Evolutionary conservation across 2,113 vertebrate genomes (phyloP), one percentile per base, ranked within the genome.

Genomic region (Psittacula cyanocephala): DNA sequence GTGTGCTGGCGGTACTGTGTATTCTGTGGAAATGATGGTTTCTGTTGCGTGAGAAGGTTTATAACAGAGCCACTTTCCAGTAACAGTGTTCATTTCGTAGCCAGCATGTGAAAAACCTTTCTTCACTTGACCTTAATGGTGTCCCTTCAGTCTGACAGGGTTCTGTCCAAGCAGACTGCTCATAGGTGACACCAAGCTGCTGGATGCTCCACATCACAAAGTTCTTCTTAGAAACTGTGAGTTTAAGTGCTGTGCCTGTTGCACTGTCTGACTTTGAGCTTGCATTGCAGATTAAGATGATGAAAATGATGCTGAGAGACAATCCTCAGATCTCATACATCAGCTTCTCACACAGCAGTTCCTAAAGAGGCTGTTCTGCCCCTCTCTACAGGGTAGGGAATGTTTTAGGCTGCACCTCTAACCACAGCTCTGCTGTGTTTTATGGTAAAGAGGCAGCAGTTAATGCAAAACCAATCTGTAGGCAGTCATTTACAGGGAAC

Each of bases 191-290:
- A 9, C 33, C 31, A 43, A 75, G 19, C 17, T 80, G 24, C 75
- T 55, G 10, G 3, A 12, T 46, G 12, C 12, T 39, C 65, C 17
- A 17, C 46, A 8, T 67, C 28, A 12, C 47, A 44, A n/a, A 37
- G 5, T 35, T 37, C 47, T 35, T 37, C 39, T 55, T 33, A 0
- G 31, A 53, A 69, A 67, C 10, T 3, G 2, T 0, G 17, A 19
- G 22, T 49, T 67, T 13, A 8, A 52, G 29, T 49, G 37, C 39
- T 25, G 62, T 11, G 4, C 15, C 9, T 57, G 33, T 52, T n/a
- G 44, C 39, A 12, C 29, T 19, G 9, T 55, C 44, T 3, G 35
- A 5, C 49, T 52, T 46, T 6, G 14, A 23, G 39, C 37, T 72
- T 33, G 44, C 19, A 1, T 27, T 68, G 79, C 23, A 25, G 47